phyloP scores from a whole-genome alignment of 2,113 vertebrate species.

The Gasterosteus nipponicus region DNA sequence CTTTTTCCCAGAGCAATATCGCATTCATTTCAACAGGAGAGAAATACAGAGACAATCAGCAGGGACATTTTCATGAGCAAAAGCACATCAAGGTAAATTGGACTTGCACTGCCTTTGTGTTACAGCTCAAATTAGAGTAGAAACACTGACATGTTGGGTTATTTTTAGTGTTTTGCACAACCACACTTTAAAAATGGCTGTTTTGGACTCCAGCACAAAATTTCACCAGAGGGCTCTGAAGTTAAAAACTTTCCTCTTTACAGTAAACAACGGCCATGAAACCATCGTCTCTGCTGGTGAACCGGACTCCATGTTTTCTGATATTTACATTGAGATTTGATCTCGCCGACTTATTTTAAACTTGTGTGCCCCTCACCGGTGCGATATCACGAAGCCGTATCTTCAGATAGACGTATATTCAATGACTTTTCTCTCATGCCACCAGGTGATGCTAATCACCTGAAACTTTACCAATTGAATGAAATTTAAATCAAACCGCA shows the following conservation, averaged over 20 bases:
- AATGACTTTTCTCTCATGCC: neutral
- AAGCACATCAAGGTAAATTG: slow-evolving; percentile 18
- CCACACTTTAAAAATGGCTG: neutral
- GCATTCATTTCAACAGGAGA: slow-evolving; percentile 37
- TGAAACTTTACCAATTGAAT: no score
- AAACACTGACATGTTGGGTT: neutral
- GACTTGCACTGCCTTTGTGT: neutral
- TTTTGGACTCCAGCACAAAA: neutral
- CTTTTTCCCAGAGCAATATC: slow-evolving; percentile 59
- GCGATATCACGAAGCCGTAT: neutral
- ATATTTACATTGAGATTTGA: neutral
- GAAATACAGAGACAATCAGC: neutral
- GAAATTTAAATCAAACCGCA: no score
- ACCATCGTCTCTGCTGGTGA: neutral
- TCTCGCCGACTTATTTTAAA: neutral
- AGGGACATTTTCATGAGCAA: neutral
- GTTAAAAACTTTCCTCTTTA: neutral
- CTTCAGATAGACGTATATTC: neutral
- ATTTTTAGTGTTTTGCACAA: neutral
- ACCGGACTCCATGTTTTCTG: neutral
- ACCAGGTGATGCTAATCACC: neutral
- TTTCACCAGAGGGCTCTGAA: neutral
- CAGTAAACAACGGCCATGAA: neutral
- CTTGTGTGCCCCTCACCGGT: neutral
- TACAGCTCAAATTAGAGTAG: neutral